Conservation (phyloP, 2,113 vertebrate genomes). For the Archilochus colubris region DNA sequence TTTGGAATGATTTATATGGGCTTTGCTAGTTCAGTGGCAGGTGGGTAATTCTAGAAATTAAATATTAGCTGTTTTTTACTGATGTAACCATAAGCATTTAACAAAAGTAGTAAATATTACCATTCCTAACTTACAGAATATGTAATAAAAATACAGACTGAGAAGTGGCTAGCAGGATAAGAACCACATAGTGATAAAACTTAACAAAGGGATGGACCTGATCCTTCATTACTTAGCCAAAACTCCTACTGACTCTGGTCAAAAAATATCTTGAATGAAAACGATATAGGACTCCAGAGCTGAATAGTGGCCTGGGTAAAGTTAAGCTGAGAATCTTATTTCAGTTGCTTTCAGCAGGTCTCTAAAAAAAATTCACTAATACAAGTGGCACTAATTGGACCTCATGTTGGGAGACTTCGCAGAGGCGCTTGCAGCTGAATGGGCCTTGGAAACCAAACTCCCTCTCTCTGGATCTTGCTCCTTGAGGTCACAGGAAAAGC, state of each 20-base stretch:
- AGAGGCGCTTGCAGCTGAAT: not conserved
- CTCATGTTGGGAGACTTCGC: not conserved
- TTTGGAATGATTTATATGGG: constrained; percentile 46
- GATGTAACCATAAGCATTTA: constrained; percentile 30
- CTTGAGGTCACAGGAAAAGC: not conserved
- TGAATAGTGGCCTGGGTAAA: not conserved
- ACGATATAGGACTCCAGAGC: not conserved
- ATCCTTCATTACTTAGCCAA: constrained; percentile 7
- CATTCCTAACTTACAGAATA: constrained; percentile 1
- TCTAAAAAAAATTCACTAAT: constrained; percentile 11
- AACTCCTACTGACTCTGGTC: not conserved
- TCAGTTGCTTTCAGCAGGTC: constrained; percentile 27
- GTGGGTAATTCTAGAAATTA: constrained; percentile 41
- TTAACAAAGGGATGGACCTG: not conserved
- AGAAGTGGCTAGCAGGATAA: not conserved
- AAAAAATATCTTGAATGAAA: constrained; percentile 19
- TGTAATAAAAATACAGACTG: not conserved
- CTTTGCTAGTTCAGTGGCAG: constrained; percentile 19
- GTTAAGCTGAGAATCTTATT: constrained; percentile 19
- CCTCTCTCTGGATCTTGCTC: not conserved
- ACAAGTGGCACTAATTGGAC: constrained; percentile 36
- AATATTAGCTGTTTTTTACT: not conserved
- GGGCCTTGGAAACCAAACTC: not conserved
- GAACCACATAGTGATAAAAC: not conserved
- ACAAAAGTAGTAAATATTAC: constrained; percentile 15